Conservation (phyloP, 2,888 invertebrate species). For the Sesia bembeciformis region DNA sequence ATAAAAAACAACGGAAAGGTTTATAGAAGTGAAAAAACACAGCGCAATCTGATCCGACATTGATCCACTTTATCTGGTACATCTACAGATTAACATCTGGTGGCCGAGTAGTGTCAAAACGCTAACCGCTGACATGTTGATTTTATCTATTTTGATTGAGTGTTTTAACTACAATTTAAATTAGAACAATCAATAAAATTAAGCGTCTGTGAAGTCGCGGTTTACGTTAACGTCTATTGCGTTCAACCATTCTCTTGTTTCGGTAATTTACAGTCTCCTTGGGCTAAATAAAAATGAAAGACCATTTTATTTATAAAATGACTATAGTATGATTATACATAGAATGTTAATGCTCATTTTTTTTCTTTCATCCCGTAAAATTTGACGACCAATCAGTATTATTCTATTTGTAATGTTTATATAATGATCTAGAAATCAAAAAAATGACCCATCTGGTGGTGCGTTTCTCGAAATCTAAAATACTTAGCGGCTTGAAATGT, state of each 20-base stretch:
- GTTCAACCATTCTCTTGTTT: conserved; percentile 1
- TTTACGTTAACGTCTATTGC: conserved; percentile 7
- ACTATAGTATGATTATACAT: too few relatives aligned
- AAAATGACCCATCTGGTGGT: too few relatives aligned
- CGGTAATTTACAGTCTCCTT: neutral
- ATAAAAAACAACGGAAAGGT: conserved; percentile 8
- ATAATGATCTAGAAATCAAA: too few relatives aligned
- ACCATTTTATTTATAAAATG: too few relatives aligned
- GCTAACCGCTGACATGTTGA: conserved; percentile 28
- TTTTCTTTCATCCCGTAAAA: too few relatives aligned
- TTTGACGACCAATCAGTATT: too few relatives aligned
- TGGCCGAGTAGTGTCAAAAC: conserved; percentile 26
- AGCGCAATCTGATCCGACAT: neutral
- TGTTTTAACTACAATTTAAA: conserved; percentile 23
- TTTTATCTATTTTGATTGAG: conserved; percentile 50
- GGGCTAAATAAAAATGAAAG: neutral
- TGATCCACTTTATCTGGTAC: conserved; percentile 5
- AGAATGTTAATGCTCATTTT: too few relatives aligned
- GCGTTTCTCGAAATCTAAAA: too few relatives aligned
- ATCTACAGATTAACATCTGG: conserved; percentile 25
- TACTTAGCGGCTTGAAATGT: too few relatives aligned
- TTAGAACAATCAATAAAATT: conserved; percentile 35
- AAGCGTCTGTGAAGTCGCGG: conserved; percentile 20
- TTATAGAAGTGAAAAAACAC: neutral
- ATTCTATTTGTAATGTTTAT: too few relatives aligned